These are phyloP conservation scores for Metridium senile DNA, from an alignment of 92 coral and sea anemone genomes.

Conservation along the genomic window DNA sequence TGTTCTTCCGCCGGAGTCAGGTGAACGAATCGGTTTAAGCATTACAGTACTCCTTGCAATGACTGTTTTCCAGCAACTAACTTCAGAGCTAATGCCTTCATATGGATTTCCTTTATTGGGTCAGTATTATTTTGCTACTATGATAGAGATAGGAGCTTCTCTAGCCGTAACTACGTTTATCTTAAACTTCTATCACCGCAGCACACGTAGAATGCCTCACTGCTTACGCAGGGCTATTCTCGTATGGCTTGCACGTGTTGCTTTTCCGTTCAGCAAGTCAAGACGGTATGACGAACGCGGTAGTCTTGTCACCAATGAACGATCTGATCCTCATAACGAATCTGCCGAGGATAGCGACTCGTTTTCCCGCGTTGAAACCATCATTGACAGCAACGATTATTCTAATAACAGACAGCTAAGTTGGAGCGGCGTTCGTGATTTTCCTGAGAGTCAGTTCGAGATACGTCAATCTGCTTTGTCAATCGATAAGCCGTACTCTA, in stretches of 20 bases:
- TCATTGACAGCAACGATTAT: constrained; percentile 19
- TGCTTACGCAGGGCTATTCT: constrained; percentile 69
- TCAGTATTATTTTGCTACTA: constrained; percentile 92
- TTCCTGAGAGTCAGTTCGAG: constrained; percentile 11
- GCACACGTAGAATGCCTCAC: constrained; percentile 88
- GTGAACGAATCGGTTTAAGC: constrained; percentile 93
- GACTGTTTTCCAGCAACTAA: constrained; percentile 96
- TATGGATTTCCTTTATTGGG: constrained; percentile 93
- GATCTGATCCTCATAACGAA: constrained; percentile 3
- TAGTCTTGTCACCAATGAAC: not conserved
- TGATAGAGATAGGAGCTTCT: constrained; percentile 87
- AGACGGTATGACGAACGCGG: not conserved
- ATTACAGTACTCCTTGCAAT: constrained; percentile 94
- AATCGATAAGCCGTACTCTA: not conserved
- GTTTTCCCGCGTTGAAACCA: constrained; percentile 6
- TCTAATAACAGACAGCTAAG: constrained; percentile 1
- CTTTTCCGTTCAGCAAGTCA: constrained; percentile 49
- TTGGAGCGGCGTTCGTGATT: constrained; percentile 5
- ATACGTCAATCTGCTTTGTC: not conserved
- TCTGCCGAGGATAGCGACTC: constrained; percentile 21
- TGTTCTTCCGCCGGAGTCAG: constrained; percentile 90
- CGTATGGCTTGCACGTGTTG: constrained; percentile 82
- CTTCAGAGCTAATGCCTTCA: constrained; percentile 93
- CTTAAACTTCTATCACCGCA: constrained; percentile 92
- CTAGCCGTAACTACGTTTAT: constrained; percentile 85